Evolutionary conservation across 2,888 invertebrate species (phyloP), one percentile per base, ranked within the genome.

Genomic region (Aelia acuminata): DNA sequence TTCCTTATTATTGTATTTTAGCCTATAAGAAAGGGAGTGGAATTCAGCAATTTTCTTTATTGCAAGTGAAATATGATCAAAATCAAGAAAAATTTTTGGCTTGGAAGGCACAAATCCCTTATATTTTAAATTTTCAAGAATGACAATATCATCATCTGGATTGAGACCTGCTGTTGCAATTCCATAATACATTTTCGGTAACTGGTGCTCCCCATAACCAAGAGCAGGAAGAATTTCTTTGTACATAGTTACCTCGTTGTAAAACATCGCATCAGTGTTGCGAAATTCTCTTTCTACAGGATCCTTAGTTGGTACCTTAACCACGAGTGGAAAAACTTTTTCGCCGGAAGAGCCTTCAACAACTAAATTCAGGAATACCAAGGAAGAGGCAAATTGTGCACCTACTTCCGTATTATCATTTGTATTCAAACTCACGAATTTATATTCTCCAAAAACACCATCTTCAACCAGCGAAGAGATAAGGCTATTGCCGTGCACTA

Each of bases 21-120:
- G 63, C 18, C 70, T 89, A 89, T 91, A 91, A 5, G 91, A 90
- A 7, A 91, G 88, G 0, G 91, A 91, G 84, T 91, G 91, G 63
- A 91, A 90, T 22, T 90, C 70, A 13, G 90, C 91, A 15, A 91
- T 84, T 20, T 88, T 89, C 48, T 90, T 88, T 53, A 91, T 20
- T 4, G 90, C 89, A 26, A 91, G 85, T 39, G 80, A n/a, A 15
- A 90, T 53, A 85, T 91, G 91, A 3, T 90, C 89, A 49, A 88
- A 88, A 86, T 91, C 90, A 15, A 91, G 84, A 70, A 90, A 90
- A 11, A 88, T 15, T n/a, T 88, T 88, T 15, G 88, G 63, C 35
- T 89, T 84, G 1, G 89, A 70, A 18, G 89, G 63, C 39, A 80
- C 53, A 87, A 80, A 91, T 3, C 90, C 90, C 2, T 84, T 18